Evolutionary conservation across 2,797 vertebrate species (phyloP).

Genomic region (Acanthurus leucopareius): DNA sequence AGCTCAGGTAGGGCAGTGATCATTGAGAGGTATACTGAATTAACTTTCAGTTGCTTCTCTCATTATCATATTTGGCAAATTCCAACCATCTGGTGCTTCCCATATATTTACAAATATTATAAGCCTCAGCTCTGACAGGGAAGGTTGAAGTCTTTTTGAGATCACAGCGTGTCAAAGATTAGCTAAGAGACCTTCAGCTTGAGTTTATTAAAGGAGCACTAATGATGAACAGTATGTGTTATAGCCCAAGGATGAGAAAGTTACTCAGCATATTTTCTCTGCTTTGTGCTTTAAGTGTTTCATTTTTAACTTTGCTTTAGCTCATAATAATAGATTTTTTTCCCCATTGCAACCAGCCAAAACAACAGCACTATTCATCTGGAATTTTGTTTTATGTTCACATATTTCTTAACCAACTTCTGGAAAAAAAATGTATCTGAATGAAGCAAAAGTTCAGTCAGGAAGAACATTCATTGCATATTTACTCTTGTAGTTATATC

Average conservation of each 20-base stretch:
- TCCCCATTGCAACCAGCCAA: too few species aligned
- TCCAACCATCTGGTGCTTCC: slow-evolving; percentile 66
- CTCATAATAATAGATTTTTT: too few species aligned
- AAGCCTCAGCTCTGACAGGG: slow-evolving; percentile 53
- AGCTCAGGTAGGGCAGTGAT: slow-evolving; percentile 30
- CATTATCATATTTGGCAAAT: slow-evolving; percentile 46
- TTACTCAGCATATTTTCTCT: neutral
- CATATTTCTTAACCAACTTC: too few species aligned
- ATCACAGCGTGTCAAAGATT: slow-evolving; percentile 41
- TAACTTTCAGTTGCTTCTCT: slow-evolving; percentile 57
- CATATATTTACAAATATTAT: slow-evolving; percentile 72
- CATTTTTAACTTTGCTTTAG: neutral
- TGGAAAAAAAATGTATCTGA: too few species aligned
- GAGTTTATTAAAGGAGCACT: slow-evolving; percentile 15
- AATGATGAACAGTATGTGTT: neutral
- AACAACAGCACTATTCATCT: too few species aligned
- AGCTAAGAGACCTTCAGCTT: slow-evolving; percentile 38
- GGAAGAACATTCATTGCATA: too few species aligned
- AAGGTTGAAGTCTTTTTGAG: slow-evolving; percentile 55
- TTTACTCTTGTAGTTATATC: too few species aligned
- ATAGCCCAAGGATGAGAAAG: neutral
- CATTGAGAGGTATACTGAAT: slow-evolving; percentile 38
- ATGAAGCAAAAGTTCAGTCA: too few species aligned
- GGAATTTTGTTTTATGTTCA: too few species aligned
- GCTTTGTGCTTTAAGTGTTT: neutral